These are phyloP conservation scores for Gonioctena quinquepunctata DNA, from an alignment of 1,140 invertebrate genomes.

Conservation along the genomic window DNA sequence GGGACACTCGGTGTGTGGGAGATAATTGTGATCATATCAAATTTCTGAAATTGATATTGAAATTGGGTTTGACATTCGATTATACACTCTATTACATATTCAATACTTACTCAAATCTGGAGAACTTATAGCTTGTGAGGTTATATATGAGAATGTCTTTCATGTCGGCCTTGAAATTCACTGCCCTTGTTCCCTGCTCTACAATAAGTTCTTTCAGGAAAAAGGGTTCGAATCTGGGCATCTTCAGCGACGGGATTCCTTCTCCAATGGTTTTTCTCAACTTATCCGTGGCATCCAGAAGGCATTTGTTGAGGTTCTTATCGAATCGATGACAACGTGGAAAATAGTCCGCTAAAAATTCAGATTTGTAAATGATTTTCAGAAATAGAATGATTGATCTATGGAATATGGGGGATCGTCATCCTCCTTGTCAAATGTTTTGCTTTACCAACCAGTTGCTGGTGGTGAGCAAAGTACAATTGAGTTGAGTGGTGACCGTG, in stretches of 20 bases:
- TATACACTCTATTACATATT: too few relatives aligned
- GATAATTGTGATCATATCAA: too few relatives aligned
- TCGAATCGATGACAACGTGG: not conserved
- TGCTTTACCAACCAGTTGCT: too few relatives aligned
- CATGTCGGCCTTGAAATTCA: conserved; percentile 68
- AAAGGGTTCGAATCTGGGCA: conserved; percentile 68
- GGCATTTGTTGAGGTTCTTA: not conserved
- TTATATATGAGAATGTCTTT: conserved; percentile 67
- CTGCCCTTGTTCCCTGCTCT: conserved; percentile 63
- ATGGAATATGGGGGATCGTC: too few relatives aligned
- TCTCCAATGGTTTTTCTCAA: conserved; percentile 37
- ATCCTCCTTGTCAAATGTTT: too few relatives aligned
- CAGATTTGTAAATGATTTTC: too few relatives aligned
- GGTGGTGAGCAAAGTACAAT: too few relatives aligned
- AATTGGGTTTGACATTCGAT: too few relatives aligned
- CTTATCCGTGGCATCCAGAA: not conserved
- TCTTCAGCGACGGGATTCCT: conserved; percentile 66
- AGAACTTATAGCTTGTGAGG: conserved; percentile 43
- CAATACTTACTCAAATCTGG: conserved; percentile 32
- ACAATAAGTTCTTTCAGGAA: conserved; percentile 64
- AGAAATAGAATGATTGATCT: too few relatives aligned
- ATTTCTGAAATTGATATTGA: too few relatives aligned
- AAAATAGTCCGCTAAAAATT: not conserved
- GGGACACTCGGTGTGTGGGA: too few relatives aligned
- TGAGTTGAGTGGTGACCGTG: too few relatives aligned